These are phyloP conservation scores for Drosophila quinaria DNA, from an alignment of 2,888 invertebrate genomes.

Conservation along the genomic window DNA sequence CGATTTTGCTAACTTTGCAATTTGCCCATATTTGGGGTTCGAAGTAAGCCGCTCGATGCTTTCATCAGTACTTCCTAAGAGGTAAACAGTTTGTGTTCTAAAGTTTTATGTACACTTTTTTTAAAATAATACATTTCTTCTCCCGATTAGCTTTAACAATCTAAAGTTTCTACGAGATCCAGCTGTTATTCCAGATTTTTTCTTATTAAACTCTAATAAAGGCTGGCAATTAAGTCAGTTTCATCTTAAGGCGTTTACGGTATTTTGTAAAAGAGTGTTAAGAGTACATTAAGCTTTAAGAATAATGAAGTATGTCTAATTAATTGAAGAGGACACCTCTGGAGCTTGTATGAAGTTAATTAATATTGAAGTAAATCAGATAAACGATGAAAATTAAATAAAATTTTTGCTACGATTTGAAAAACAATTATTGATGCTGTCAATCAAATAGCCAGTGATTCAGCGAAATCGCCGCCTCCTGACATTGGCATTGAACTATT, in stretches of 20 bases:
- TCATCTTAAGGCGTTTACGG: not conserved
- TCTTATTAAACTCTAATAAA: not conserved
- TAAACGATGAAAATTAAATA: not conserved
- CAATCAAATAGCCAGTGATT: slow-evolving; percentile 33
- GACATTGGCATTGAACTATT: slow-evolving; percentile 50
- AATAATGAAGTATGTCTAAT: not conserved
- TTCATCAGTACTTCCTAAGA: not conserved
- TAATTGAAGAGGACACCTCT: not conserved
- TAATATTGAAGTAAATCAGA: not conserved
- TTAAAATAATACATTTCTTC: not conserved
- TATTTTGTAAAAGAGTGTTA: not conserved
- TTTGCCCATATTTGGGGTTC: slow-evolving; percentile 3
- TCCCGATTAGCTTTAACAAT: not conserved
- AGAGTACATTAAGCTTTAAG: not conserved
- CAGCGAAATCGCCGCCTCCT: slow-evolving; percentile 4
- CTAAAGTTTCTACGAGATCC: not conserved
- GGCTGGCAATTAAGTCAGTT: not conserved
- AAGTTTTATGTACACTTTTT: not conserved
- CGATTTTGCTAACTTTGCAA: not conserved
- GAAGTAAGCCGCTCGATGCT: not conserved
- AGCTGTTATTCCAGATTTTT: not conserved
- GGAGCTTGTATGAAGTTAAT: not conserved
- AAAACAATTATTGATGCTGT: slow-evolving; percentile 42
- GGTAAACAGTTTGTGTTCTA: not conserved
- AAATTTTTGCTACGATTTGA: not conserved